Evolutionary conservation across 2,797 vertebrate species (phyloP), one percentile per base, ranked within the genome.

Genomic region (Numenius phaeopus): DNA sequence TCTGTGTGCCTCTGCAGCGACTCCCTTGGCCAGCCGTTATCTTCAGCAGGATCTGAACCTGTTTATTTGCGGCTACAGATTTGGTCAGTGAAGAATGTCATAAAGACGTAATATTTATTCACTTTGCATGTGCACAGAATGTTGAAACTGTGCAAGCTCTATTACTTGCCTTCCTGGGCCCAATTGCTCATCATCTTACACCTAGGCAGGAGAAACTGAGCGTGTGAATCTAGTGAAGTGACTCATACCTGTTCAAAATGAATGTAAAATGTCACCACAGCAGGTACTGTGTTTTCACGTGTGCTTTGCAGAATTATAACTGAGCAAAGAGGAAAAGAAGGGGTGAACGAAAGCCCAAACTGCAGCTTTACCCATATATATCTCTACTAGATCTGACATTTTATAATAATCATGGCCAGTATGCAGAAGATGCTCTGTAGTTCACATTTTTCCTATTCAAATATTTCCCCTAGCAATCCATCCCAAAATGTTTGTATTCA

Each of bases 211-310:
- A 91, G 77, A 95, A 90, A 94, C 27, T 26, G n/a, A 91, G 70
- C 46, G 50, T 44, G 37, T 79, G 77, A 87, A 85, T 23, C 64
- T 46, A 76, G 14, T 32, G 46, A 90, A 84, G 73, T 80, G 75
- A 80, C 49, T 80, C 87, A 80, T 32, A 73, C 32, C 67, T 83
- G 73, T 46, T 87, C 55, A 87, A 69, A 97, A 96, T 42, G 14
- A 64, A 57, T 34, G 37, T 9, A 70, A 95, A 90, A 95, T 58
- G 32, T 83, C 73, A 84, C 54, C 70, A 55, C 20, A 54, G 40
- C 17, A 91, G 39, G 29, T 58, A 71, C 11, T 10, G 49, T 59
- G 58, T 72, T 86, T 91, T 88, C 65, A 78, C 5, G 19, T n/a
- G 37, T 16, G 47, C 30, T 94, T 72, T 91, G 40, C 49, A 90